Evolutionary conservation across 1,140 invertebrate species (phyloP).

Genomic region (Heliothis subflexa): DNA sequence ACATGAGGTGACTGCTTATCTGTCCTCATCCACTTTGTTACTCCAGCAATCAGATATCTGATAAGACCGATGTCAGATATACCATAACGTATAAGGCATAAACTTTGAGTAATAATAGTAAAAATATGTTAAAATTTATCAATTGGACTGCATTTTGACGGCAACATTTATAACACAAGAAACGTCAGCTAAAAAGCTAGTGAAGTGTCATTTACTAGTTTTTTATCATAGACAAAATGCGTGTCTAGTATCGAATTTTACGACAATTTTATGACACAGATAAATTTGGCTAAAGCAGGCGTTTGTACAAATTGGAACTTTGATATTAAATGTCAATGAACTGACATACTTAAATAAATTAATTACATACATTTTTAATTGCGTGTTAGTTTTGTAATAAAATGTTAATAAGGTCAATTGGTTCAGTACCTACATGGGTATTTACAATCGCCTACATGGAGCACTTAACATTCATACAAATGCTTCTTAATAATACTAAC

Average conservation of each 20-base stretch:
- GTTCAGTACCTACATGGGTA: constrained; percentile 9
- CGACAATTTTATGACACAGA: constrained; percentile 45
- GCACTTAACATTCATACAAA: constrained; percentile 9
- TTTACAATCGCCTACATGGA: constrained; percentile 11
- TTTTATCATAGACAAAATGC: constrained; percentile 42
- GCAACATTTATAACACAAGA: not conserved
- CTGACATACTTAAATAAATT: constrained; percentile 50
- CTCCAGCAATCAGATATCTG: too few relatives aligned
- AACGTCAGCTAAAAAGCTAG: constrained; percentile 1
- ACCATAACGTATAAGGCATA: too few relatives aligned
- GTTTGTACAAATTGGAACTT: constrained; percentile 66
- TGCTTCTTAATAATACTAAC: constrained; percentile 11
- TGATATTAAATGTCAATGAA: constrained; percentile 70
- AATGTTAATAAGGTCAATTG: constrained; percentile 38
- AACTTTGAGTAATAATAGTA: too few relatives aligned
- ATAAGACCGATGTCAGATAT: too few relatives aligned
- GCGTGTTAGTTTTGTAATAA: constrained; percentile 41
- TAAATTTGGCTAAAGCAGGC: constrained; percentile 52
- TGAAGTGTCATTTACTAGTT: not conserved
- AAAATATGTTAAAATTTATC: too few relatives aligned
- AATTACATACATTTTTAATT: constrained; percentile 39
- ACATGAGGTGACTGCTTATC: too few relatives aligned
- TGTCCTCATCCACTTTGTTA: too few relatives aligned
- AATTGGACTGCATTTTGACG: too few relatives aligned
- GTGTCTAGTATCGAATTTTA: constrained; percentile 44